Conservation (phyloP, 2,888 invertebrate genomes). For the Melanchra persicariae region DNA sequence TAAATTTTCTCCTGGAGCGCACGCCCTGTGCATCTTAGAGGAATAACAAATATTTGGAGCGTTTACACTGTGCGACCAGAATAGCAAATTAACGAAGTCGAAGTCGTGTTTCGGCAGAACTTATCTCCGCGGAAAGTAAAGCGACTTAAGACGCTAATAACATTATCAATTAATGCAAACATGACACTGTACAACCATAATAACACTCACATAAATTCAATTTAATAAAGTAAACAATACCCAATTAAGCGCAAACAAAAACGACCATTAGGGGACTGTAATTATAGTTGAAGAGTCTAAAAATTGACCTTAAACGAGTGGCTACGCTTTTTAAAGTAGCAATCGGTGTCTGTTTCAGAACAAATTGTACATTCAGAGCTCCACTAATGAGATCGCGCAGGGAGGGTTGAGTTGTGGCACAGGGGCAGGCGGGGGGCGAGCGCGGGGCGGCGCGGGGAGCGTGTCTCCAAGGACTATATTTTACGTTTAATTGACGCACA, state of each 20-base stretch:
- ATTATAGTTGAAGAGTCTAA: conserved; percentile 66
- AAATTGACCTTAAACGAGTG: conserved; percentile 80
- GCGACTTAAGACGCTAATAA: neutral
- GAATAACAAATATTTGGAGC: conserved; percentile 48
- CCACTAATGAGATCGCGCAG: conserved; percentile 86
- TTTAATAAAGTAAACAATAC: conserved; percentile 35
- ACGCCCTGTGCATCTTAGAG: conserved; percentile 70
- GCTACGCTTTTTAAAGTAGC: conserved; percentile 84
- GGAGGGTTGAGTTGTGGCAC: conserved; percentile 76
- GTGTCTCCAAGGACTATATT: conserved; percentile 87
- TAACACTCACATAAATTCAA: conserved; percentile 8
- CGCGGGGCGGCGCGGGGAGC: conserved; percentile 61
- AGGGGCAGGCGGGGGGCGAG: conserved; percentile 68
- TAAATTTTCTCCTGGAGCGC: conserved; percentile 81
- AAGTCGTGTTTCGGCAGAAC: conserved; percentile 17
- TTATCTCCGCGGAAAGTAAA: neutral
- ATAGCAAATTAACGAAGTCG: conserved; percentile 38
- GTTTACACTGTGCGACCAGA: conserved; percentile 35
- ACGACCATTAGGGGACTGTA: conserved; percentile 61
- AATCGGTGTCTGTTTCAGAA: conserved; percentile 88
- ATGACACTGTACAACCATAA: neutral
- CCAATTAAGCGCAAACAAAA: conserved; percentile 61
- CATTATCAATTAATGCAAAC: conserved; percentile 6
- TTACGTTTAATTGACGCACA: conserved; percentile 90
- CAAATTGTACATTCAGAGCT: conserved; percentile 88